Evolutionary conservation across 2,113 vertebrate species (phyloP).

Genomic region (Agelaius tricolor): DNA sequence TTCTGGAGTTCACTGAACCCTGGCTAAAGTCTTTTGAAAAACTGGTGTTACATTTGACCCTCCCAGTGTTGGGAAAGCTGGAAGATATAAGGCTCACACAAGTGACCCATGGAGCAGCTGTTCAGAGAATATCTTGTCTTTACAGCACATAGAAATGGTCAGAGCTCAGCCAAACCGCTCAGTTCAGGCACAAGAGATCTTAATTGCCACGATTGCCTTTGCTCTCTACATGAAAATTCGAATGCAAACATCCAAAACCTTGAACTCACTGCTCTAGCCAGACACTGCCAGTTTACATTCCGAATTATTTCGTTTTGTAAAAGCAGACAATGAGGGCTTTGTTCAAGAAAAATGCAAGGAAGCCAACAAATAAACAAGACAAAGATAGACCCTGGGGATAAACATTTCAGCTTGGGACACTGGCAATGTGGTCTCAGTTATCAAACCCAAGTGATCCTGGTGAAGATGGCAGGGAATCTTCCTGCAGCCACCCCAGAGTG

Average conservation of each 20-base stretch:
- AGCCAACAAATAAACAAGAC: constrained; percentile 13
- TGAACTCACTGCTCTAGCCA: background rate
- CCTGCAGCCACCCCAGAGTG: background rate
- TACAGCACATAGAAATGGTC: background rate
- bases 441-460: background rate
- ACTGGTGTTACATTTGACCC: background rate
- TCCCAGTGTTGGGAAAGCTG: background rate
- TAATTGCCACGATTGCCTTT: background rate
- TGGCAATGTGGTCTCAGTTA: background rate
- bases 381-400: background rate
- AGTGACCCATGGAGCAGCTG: background rate
- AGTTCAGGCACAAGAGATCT: background rate
- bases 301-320: background rate
- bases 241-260: background rate
- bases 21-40: background rate
- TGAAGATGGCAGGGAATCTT: background rate
- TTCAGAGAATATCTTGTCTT: background rate
- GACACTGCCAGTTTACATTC: background rate
- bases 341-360: constrained; percentile 3
- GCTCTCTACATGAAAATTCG: background rate
- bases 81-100: background rate
- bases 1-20: background rate
- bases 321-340: constrained; percentile 4
- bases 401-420: background rate
- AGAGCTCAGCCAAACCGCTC: background rate